Conservation (phyloP, 2,888 invertebrate species). For the Himalopsyche tibetana region DNA sequence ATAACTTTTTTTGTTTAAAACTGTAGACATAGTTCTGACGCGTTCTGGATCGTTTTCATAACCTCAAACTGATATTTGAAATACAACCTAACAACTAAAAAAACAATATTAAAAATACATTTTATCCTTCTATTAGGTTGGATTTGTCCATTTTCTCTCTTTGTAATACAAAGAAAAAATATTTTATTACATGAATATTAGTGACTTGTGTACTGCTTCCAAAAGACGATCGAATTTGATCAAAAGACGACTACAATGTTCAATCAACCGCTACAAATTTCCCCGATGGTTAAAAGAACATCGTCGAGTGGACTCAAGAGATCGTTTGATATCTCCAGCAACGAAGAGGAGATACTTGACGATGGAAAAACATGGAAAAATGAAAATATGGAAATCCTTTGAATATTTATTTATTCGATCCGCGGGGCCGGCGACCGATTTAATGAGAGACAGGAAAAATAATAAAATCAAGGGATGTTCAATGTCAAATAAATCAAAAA, state of each 20-base stretch:
- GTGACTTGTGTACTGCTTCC: too few relatives aligned
- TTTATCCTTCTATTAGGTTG: too few relatives aligned
- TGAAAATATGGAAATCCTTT: constrained; percentile 30
- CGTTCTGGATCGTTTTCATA: too few relatives aligned
- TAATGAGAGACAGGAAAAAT: constrained; percentile 57
- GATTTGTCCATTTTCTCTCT: too few relatives aligned
- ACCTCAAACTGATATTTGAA: too few relatives aligned
- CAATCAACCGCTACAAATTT: constrained; percentile 45
- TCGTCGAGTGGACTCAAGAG: not conserved
- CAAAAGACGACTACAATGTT: constrained; percentile 14
- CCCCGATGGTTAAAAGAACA: constrained; percentile 11
- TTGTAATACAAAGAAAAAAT: too few relatives aligned
- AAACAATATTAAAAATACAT: too few relatives aligned
- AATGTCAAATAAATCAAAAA: not conserved
- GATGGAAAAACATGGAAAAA: constrained; percentile 1
- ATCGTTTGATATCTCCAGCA: constrained; percentile 18
- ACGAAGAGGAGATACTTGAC: not conserved
- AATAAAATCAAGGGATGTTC: constrained; percentile 19
- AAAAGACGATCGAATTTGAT: constrained; percentile 1
- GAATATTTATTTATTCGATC: constrained; percentile 59
- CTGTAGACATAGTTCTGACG: too few relatives aligned
- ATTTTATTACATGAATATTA: too few relatives aligned
- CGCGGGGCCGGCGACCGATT: constrained; percentile 50
- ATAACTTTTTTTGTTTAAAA: too few relatives aligned
- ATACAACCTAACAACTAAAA: too few relatives aligned